phyloP scores from a whole-genome alignment of 2,797 vertebrate genomes.

The Lepus townsendii region DNA sequence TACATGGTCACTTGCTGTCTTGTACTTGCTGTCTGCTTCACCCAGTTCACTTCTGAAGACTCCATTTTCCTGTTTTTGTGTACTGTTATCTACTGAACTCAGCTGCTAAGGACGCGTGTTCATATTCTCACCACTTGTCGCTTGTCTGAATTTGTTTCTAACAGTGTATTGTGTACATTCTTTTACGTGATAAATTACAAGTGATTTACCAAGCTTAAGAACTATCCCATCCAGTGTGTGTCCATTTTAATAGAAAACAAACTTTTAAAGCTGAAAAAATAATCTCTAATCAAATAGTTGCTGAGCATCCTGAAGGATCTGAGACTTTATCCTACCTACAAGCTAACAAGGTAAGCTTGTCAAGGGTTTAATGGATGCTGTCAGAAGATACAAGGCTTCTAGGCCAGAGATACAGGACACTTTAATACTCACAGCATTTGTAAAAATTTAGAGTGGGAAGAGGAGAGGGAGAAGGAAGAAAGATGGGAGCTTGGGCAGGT shows the following conservation, averaged over 20 bases:
- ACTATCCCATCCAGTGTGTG: background rate
- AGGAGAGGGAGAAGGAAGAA: too few species aligned
- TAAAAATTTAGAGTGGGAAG: too few species aligned
- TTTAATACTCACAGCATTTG: background rate
- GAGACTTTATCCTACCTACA: background rate
- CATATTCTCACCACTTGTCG: background rate
- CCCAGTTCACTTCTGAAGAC: background rate
- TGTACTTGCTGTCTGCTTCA: background rate
- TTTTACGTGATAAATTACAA: slow-evolving; percentile 23
- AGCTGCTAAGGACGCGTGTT: background rate
- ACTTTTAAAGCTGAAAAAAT: background rate
- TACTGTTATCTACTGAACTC: background rate
- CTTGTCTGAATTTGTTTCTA: background rate
- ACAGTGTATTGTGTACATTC: background rate
- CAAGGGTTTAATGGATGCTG: background rate
- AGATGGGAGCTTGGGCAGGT: too few species aligned
- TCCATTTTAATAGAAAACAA: background rate
- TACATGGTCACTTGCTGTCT: background rate
- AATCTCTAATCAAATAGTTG: background rate
- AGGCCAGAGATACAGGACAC: background rate
- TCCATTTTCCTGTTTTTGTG: background rate
- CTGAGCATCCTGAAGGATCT: background rate
- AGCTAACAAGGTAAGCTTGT: background rate
- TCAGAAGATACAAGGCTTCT: background rate
- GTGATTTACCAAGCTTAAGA: background rate